phyloP scores from a whole-genome alignment of 2,888 invertebrate genomes.

The Stomorhina lunata region DNA sequence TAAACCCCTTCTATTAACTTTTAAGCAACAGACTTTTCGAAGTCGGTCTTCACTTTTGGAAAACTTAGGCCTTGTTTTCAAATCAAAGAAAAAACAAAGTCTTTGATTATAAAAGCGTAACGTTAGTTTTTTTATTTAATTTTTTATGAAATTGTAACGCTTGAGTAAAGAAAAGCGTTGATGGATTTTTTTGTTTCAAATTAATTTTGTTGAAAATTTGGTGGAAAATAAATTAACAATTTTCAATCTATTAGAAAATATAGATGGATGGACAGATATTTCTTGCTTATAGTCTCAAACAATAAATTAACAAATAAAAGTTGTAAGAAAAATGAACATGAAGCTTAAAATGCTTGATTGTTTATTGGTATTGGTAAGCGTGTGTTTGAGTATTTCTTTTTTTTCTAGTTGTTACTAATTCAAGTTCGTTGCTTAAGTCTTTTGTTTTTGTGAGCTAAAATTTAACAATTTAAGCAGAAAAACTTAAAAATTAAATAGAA shows the following conservation, averaged over 20 bases:
- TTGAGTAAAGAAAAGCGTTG: slow-evolving; percentile 52
- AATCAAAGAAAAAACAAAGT: slow-evolving; percentile 29
- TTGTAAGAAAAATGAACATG: too few relatives aligned
- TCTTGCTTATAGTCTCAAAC: slow-evolving; percentile 29
- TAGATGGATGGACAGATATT: slow-evolving; percentile 31
- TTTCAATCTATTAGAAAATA: slow-evolving; percentile 4
- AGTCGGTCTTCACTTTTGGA: too few relatives aligned
- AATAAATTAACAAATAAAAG: slow-evolving; percentile 32
- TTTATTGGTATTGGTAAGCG: neutral
- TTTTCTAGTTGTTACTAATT: neutral
- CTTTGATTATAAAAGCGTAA: slow-evolving; percentile 51
- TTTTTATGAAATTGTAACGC: slow-evolving; percentile 53
- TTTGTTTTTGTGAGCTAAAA: slow-evolving; percentile 34
- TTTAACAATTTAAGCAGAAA: neutral
- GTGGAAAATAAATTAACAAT: slow-evolving; percentile 36
- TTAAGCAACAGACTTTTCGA: too few relatives aligned
- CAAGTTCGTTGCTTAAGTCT: slow-evolving; percentile 62
- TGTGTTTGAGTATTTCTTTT: neutral
- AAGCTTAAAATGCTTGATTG: too few relatives aligned
- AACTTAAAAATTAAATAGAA: neutral
- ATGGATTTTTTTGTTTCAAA: slow-evolving; percentile 25
- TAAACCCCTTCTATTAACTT: too few relatives aligned
- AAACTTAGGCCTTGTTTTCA: neutral
- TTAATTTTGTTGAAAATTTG: slow-evolving; percentile 10
- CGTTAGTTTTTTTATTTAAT: slow-evolving; percentile 1